phyloP scores from a whole-genome alignment of 2,888 invertebrate species.

The Eupithecia subfuscata region DNA sequence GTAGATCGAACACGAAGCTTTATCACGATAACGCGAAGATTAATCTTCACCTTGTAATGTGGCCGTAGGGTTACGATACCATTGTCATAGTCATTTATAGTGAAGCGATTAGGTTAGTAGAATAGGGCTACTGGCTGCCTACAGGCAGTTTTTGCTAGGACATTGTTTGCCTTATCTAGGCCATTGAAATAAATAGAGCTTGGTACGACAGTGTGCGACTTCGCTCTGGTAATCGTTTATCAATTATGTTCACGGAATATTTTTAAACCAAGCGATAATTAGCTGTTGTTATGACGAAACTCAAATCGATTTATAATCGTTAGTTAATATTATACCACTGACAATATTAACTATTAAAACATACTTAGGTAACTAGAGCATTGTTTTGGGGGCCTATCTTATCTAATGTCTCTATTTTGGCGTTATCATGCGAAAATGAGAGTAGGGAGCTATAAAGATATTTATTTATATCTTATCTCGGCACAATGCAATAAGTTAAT shows the following conservation, averaged over 20 bases:
- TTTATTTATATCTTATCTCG: neutral
- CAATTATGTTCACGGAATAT: slow-evolving; percentile 6
- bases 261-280: neutral
- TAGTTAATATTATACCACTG: neutral
- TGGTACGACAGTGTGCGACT: neutral
- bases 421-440: neutral
- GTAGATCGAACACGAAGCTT: no score
- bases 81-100: no score
- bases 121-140: neutral
- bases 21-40: no score
- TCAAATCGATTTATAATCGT: neutral
- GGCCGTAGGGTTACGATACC: no score
- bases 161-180: neutral
- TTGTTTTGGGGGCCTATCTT: neutral
- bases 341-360: neutral
- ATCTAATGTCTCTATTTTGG: neutral
- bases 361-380: neutral
- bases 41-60: no score
- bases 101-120: no score
- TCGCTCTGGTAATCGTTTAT: neutral
- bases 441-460: neutral
- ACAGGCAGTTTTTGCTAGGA: neutral
- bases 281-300: neutral
- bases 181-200: neutral
- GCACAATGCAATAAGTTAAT: neutral